A percentile compares a stretch with the other conserved stretches of the same genome.
These are phyloP conservation scores for Podargus strigoides DNA, from an alignment of 2,797 vertebrate species.

Conservation along the genomic window DNA sequence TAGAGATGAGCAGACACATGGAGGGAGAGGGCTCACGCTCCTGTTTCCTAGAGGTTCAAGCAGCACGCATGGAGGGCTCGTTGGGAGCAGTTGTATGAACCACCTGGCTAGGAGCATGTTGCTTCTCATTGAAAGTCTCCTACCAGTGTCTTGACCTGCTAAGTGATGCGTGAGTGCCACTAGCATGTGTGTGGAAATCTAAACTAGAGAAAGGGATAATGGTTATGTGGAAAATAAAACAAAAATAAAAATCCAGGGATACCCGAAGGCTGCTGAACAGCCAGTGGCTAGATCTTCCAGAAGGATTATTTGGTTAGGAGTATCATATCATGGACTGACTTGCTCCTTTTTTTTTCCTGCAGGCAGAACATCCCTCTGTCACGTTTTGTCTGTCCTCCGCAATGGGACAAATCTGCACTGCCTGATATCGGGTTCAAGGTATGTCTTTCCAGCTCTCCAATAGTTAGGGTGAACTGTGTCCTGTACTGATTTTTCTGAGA, in stretches of 20 bases:
- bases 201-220: neutral
- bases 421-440: slow-evolving; percentile 79
- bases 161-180: neutral
- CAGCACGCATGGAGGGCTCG: fast-evolving
- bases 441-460: neutral
- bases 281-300: neutral
- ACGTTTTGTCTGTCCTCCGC: neutral
- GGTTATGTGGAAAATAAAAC: neutral
- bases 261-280: neutral
- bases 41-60: neutral
- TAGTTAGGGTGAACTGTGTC: neutral
- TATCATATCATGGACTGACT: neutral
- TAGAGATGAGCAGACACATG: neutral
- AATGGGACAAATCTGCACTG: slow-evolving; percentile 78
- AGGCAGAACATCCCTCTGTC: neutral
- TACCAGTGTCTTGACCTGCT: neutral
- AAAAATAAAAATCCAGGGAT: neutral
- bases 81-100: neutral
- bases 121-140: neutral
- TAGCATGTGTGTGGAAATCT: neutral
- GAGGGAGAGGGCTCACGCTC: neutral
- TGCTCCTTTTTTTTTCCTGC: neutral
- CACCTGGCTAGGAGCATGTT: neutral
- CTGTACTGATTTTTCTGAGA: neutral
- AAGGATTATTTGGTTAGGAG: neutral